A percentile compares a stretch with the other conserved stretches of the same genome.
phyloP scores from a whole-genome alignment of 1,140 invertebrate genomes.

The Rhagoletis zephyria region DNA sequence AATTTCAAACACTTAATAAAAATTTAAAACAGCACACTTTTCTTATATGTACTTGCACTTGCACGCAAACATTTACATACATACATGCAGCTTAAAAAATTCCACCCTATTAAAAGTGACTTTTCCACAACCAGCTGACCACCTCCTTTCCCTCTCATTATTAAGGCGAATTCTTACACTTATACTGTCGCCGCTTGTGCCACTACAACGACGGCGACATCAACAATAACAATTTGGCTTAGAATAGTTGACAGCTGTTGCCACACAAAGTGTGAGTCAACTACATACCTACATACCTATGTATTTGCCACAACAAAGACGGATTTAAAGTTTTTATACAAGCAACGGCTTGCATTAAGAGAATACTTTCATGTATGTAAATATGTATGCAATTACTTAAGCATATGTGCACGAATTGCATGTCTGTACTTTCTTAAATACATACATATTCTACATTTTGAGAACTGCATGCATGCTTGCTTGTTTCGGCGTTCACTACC shows the following conservation, averaged over 20 bases:
- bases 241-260: slow-evolving; percentile 38
- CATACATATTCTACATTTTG: not conserved
- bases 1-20: not conserved
- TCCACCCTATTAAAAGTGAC: not conserved
- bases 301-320: not conserved
- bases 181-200: not conserved
- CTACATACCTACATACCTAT: not conserved
- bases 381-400: not conserved
- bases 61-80: not conserved
- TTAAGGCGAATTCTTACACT: not conserved
- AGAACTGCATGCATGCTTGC: not conserved
- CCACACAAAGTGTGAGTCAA: slow-evolving; percentile 26
- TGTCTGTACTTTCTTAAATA: not conserved
- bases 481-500: slow-evolving; percentile 24
- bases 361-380: not conserved
- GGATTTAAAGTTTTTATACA: not conserved
- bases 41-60: not conserved
- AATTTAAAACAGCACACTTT: too few relatives aligned
- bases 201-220: not conserved
- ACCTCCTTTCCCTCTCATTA: not conserved
- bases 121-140: not conserved
- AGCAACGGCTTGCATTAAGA: not conserved
- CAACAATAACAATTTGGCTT: slow-evolving; percentile 13
- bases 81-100: not conserved
- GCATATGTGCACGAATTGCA: not conserved